A percentile compares a stretch with the other conserved stretches of the same genome.
Evolutionary conservation across 1,140 invertebrate genomes (phyloP).

Genomic region (Dreissena rostriformis): DNA sequence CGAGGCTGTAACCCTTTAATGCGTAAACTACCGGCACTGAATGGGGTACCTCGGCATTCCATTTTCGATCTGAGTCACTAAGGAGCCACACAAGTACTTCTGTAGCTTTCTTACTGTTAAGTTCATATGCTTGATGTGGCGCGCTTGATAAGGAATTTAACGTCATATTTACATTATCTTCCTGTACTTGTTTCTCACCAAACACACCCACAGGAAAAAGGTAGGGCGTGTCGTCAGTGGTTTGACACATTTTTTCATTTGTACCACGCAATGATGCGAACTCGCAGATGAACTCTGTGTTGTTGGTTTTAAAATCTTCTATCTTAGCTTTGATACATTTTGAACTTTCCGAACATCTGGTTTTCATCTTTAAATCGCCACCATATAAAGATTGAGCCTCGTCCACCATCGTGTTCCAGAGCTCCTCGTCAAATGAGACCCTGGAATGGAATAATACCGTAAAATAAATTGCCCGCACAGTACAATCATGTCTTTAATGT

Average conservation of each 20-base stretch:
- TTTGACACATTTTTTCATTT: not conserved
- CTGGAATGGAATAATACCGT: not conserved
- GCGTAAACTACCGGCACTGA: conserved; percentile 18
- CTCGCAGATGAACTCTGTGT: not conserved
- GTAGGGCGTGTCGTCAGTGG: not conserved
- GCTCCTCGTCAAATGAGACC: not conserved
- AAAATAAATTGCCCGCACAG: too few relatives aligned
- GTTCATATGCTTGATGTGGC: not conserved
- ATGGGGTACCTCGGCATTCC: conserved; percentile 15
- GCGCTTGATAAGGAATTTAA: not conserved
- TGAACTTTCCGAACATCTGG: not conserved
- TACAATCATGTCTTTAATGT: too few relatives aligned
- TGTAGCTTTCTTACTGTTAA: conserved; percentile 1
- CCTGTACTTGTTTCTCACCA: not conserved
- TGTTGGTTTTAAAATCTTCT: not conserved
- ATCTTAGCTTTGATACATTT: not conserved
- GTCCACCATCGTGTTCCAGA: not conserved
- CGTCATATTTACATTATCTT: not conserved
- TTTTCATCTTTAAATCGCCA: not conserved
- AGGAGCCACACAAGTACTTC: conserved; percentile 7
- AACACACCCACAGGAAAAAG: not conserved
- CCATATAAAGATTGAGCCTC: not conserved
- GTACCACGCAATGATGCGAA: not conserved
- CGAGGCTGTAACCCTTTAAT: conserved; percentile 27
- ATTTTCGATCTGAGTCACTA: not conserved